Conservation (phyloP, 2,888 invertebrate genomes). For the Uloborus plumipes region DNA sequence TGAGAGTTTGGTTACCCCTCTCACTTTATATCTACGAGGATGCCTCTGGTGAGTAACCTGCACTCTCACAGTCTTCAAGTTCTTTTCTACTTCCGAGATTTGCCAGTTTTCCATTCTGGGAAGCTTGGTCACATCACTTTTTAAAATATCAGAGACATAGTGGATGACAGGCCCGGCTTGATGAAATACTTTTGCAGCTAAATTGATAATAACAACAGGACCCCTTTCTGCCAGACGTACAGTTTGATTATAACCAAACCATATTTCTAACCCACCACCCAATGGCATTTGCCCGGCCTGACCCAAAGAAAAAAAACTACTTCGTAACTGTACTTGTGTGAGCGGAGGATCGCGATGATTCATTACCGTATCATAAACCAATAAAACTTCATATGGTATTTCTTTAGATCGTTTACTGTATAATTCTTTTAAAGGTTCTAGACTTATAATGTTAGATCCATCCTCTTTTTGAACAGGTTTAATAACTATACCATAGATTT, state of each 20-base stretch:
- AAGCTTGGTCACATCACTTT: not conserved
- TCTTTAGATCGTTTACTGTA: not conserved
- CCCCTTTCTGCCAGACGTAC: constrained; percentile 13
- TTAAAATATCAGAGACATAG: constrained; percentile 16
- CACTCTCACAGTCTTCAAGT: constrained; percentile 7
- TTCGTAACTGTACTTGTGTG: constrained; percentile 12
- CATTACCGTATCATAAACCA: constrained; percentile 32
- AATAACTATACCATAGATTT: constrained; percentile 18
- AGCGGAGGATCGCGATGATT: constrained; percentile 10
- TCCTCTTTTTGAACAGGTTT: constrained; percentile 30
- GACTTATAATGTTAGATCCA: constrained; percentile 9
- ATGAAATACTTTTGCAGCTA: constrained; percentile 34
- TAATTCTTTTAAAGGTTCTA: constrained; percentile 32
- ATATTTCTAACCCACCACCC: constrained; percentile 28
- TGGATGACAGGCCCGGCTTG: constrained; percentile 12
- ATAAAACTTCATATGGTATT: constrained; percentile 15
- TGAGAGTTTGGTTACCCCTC: constrained; percentile 1
- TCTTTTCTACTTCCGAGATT: not conserved
- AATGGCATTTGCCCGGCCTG: not conserved
- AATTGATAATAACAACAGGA: constrained; percentile 23
- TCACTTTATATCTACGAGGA: constrained; percentile 30
- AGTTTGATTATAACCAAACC: constrained; percentile 40
- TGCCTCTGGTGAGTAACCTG: constrained; percentile 26
- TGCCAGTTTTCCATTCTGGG: constrained; percentile 7
- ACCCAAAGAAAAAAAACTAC: constrained; percentile 19